phyloP scores from a whole-genome alignment of 53 echinoderm and acorn worm species.

The Mesocentrotus franciscanus region DNA sequence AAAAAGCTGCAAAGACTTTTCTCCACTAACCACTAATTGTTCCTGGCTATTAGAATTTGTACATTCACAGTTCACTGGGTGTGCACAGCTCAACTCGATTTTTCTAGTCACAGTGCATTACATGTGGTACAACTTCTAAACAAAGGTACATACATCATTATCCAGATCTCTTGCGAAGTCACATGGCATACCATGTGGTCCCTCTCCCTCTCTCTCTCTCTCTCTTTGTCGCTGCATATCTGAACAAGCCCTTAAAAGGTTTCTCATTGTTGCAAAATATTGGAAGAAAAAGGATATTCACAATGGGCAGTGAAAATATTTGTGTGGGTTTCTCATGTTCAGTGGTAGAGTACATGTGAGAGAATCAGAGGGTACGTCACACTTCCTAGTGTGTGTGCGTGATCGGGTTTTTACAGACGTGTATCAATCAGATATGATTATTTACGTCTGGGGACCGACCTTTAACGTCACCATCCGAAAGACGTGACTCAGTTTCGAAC shows the following conservation, averaged over 20 bases:
- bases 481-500: too few species aligned
- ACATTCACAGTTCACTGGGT: neutral
- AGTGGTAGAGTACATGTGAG: neutral
- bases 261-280: neutral
- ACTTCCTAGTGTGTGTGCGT: too few species aligned
- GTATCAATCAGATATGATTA: too few species aligned
- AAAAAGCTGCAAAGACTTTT: neutral
- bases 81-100: neutral
- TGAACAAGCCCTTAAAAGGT: neutral
- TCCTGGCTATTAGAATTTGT: too few species aligned
- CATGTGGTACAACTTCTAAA: neutral
- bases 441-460: too few species aligned
- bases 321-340: neutral
- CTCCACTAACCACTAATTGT: too few species aligned
- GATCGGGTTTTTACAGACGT: too few species aligned
- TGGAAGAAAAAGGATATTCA: neutral
- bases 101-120: conserved; percentile 3
- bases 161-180: neutral
- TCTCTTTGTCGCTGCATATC: too few species aligned
- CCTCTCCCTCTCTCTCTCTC: neutral
- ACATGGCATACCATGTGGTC: conserved; percentile 24
- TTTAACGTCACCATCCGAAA: too few species aligned
- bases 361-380: neutral
- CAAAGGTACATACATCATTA: neutral
- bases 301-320: neutral